These are phyloP conservation scores for Erpobdella octoculata DNA, from an alignment of 2,888 invertebrate genomes.

Conservation along the genomic window DNA sequence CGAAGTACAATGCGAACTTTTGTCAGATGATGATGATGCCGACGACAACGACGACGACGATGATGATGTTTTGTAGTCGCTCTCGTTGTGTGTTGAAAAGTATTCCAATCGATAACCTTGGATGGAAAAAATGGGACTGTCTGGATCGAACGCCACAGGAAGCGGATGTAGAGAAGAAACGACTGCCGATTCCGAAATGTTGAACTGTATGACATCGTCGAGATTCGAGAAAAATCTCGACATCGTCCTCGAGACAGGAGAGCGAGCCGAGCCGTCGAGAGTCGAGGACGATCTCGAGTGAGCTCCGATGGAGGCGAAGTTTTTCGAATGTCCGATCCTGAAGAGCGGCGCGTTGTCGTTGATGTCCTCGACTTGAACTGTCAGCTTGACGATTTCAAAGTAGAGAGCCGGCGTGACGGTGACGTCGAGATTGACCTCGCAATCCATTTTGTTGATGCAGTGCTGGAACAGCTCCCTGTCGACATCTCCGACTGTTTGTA, in stretches of 20 bases:
- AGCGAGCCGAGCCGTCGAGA: neutral
- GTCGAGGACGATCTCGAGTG: neutral
- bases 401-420: conserved; percentile 33
- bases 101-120: conserved; percentile 29
- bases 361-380: conserved; percentile 35
- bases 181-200: conserved; percentile 28
- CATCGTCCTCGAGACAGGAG: neutral
- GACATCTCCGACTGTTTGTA: conserved; percentile 34
- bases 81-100: neutral
- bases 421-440: conserved; percentile 35
- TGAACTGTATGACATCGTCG: conserved; percentile 3
- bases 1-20: neutral
- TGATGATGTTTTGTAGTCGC: neutral
- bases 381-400: conserved; percentile 37
- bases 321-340: neutral
- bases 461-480: conserved; percentile 35
- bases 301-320: neutral
- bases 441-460: conserved; percentile 25
- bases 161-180: conserved; percentile 8
- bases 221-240: neutral
- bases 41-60: neutral
- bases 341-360: conserved; percentile 38
- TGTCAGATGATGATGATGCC: too few relatives aligned
- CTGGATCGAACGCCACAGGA: conserved; percentile 29
- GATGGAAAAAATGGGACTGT: conserved; percentile 29